These are phyloP conservation scores for Palythoa grandiflora DNA, from an alignment of 92 coral and sea anemone genomes.

Conservation along the genomic window DNA sequence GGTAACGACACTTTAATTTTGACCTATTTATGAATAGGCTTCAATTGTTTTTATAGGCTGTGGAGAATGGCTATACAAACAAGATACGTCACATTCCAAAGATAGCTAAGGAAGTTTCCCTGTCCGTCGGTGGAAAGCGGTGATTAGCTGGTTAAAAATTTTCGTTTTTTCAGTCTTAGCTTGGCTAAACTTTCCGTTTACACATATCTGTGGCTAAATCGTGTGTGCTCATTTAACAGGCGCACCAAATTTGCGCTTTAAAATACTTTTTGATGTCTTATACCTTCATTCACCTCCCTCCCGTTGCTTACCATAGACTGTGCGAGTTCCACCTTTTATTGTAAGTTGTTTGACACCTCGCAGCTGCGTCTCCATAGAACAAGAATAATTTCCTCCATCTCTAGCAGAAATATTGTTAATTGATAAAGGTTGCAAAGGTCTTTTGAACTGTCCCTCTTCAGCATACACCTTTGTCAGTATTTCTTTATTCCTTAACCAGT, in stretches of 20 bases:
- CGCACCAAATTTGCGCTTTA: background rate
- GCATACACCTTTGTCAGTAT: background rate
- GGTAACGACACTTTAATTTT: no score
- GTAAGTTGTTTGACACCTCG: slow-evolving; percentile 18
- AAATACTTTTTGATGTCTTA: background rate
- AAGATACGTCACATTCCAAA: no score
- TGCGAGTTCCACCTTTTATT: background rate
- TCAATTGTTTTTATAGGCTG: no score
- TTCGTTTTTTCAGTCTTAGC: no score
- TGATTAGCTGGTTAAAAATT: no score
- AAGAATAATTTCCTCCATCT: slow-evolving; percentile 32
- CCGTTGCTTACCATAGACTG: slow-evolving; percentile 11
- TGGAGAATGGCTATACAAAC: no score
- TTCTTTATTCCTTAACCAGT: slow-evolving; percentile 16
- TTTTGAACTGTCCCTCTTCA: slow-evolving; percentile 6
- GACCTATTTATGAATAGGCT: no score
- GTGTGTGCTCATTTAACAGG: no score
- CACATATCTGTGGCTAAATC: no score
- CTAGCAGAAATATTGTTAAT: slow-evolving; percentile 1
- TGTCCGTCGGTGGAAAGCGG: no score
- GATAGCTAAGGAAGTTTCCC: no score
- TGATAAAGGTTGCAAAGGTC: slow-evolving; percentile 2
- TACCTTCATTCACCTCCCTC: background rate
- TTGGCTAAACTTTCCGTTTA: no score
- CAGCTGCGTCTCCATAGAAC: slow-evolving; percentile 2